Conservation (phyloP, 2,797 vertebrate genomes). For the Acanthiza pusilla region DNA sequence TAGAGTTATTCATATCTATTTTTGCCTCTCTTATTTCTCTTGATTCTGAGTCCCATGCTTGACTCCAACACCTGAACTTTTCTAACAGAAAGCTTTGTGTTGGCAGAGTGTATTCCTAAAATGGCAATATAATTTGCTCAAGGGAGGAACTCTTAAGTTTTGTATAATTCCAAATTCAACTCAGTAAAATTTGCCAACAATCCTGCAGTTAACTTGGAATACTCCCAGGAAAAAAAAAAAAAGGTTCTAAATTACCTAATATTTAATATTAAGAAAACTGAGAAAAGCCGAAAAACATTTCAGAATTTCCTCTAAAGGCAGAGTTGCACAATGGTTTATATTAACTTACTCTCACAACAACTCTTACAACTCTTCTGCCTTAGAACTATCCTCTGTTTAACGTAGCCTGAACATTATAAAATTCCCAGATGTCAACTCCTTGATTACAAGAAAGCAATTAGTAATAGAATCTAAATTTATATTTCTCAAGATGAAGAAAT, state of each 20-base stretch:
- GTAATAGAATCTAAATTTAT: slow-evolving; percentile 48
- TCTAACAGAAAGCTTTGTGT: background rate
- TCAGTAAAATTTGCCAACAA: background rate
- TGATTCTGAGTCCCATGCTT: background rate
- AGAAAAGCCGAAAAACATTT: slow-evolving; percentile 5
- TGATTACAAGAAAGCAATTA: slow-evolving; percentile 61
- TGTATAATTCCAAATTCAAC: background rate
- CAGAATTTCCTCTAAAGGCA: background rate
- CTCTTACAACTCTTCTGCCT: background rate
- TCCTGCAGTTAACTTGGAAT: background rate
- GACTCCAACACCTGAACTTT: background rate
- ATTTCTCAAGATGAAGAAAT: slow-evolving; percentile 44
- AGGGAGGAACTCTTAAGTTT: background rate
- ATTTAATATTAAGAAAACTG: background rate
- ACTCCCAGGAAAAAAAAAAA: background rate
- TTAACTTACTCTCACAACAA: background rate
- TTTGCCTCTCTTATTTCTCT: background rate
- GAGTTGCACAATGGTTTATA: background rate
- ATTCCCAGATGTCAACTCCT: slow-evolving; percentile 15
- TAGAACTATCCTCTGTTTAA: background rate
- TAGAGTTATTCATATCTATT: background rate
- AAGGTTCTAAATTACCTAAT: background rate
- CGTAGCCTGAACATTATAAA: background rate
- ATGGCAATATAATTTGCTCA: background rate
- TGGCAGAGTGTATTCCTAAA: background rate